A percentile compares a stretch with the other conserved stretches of the same genome.
Conservation (phyloP, 2,797 vertebrate species). For the Cyclura pinguis region DNA sequence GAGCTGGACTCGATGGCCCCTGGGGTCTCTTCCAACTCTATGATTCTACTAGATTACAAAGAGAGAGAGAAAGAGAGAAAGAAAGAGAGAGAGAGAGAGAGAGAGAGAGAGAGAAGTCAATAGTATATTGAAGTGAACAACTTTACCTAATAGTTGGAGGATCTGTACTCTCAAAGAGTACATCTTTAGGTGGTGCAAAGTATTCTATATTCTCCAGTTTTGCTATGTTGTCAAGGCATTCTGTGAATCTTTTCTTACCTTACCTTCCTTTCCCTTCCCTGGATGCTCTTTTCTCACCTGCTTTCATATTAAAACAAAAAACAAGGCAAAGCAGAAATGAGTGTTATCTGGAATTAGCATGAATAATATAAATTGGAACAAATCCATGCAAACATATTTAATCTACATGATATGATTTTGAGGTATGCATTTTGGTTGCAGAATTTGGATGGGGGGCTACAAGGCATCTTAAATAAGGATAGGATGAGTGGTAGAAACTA, state of each 20-base stretch:
- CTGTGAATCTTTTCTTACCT: not conserved
- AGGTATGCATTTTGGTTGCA: not conserved
- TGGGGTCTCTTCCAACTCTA: too few relatives aligned
- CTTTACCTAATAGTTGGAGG: not conserved
- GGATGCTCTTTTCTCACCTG: not conserved
- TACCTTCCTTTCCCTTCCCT: not conserved
- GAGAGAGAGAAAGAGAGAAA: not conserved
- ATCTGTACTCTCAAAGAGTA: not conserved
- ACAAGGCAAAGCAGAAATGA: not conserved
- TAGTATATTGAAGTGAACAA: not conserved
- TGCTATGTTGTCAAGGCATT: not conserved
- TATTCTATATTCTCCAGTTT: not conserved
- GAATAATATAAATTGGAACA: not conserved
- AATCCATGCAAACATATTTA: not conserved
- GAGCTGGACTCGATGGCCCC: too few relatives aligned
- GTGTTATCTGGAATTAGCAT: not conserved
- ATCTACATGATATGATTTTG: not conserved
- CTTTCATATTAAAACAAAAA: constrained; percentile 6
- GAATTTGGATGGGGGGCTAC: not conserved
- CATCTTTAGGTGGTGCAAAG: not conserved
- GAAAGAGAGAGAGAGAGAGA: not conserved
- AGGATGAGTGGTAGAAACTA: not conserved
- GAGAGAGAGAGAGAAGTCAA: not conserved
- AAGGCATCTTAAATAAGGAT: not conserved
- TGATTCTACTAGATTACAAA: not conserved